Evolutionary conservation across 2,888 invertebrate species (phyloP), one percentile per base, ranked within the genome.

Genomic region (Lithophane semibrunnea): DNA sequence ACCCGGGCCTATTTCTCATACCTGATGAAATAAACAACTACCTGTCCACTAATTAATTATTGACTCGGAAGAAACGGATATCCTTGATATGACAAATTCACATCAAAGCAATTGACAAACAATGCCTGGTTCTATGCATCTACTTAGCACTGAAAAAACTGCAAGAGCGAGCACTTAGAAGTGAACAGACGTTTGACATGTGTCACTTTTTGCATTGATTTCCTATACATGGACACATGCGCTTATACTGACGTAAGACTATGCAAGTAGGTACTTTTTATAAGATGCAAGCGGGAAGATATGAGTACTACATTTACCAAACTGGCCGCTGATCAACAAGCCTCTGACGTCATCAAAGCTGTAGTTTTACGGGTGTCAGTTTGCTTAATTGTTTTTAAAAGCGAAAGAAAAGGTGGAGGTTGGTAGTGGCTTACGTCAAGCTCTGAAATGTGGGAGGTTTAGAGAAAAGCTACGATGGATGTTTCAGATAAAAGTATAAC

Each of bases 121-220:
- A 79, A 79, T 73, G 65, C n/a, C 10, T 16, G 44, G 74, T 58
- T 66, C n/a, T 80, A 61, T 80, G 44, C 54, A 70, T 68, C 64
- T 68, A 68, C 0, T 74, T 61, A 29, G n/a, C 44, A n/a, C 66
- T 29, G 44, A 66, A 66, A 61, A 65, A 70, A 76, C 56, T 66
- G 18, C 56, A 61, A 58, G 60, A 61, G 54, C 54, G 13, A 16
- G 16, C 60, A 60, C 29, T 60, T 54, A 54, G 44, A 47, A 66
- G 9, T 49, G 42, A 42, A n/a, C 29, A 16, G 54, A 75, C 75
- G 56, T 61, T 70, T 70, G 80, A 80, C 80, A 80, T 61, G 42
- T 76, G 70, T 80, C 76, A 76, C 24, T 80, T 80, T 80, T 80
- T 76, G 49, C 56, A 61, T 37, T 29, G 18, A 66, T 61, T 80